Percentiles rank a stretch among this genome's conserved stretches.
These are phyloP conservation scores for Pandion haliaetus DNA, from an alignment of 2,113 vertebrate species.

Conservation along the genomic window DNA sequence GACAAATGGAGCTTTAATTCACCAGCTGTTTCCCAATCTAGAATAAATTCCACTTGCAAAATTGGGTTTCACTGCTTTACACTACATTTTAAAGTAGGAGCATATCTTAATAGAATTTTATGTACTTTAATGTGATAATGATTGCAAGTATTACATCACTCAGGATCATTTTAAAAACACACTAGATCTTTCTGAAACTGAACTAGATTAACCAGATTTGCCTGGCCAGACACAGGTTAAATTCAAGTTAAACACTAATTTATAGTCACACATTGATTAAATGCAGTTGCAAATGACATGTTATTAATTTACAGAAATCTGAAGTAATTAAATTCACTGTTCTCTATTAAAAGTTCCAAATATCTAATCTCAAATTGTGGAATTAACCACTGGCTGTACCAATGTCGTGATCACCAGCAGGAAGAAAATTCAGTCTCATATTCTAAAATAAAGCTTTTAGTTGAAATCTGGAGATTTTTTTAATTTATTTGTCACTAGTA, in stretches of 20 bases:
- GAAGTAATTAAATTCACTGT: not conserved
- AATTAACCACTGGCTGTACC: not conserved
- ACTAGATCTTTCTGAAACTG: not conserved
- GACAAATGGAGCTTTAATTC: conserved; percentile 4
- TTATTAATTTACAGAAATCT: not conserved
- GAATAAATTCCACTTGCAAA: not conserved
- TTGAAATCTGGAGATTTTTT: not conserved
- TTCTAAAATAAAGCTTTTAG: not conserved
- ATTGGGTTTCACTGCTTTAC: not conserved
- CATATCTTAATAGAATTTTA: not conserved
- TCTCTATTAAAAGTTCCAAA: not conserved
- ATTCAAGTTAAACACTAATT: not conserved
- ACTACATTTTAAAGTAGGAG: not conserved
- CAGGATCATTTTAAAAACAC: not conserved
- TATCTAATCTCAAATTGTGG: not conserved
- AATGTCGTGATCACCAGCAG: not conserved
- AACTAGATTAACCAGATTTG: not conserved
- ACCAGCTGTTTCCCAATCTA: not conserved
- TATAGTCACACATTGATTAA: not conserved
- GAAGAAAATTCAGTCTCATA: not conserved
- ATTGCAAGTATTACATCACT: not conserved
- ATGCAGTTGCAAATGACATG: not conserved
- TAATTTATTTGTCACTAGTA: not conserved
- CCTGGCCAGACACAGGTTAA: not conserved
- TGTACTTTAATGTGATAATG: not conserved